These are phyloP conservation scores for Megamerina dolium DNA, from an alignment of 2,888 invertebrate genomes.

Conservation along the genomic window DNA sequence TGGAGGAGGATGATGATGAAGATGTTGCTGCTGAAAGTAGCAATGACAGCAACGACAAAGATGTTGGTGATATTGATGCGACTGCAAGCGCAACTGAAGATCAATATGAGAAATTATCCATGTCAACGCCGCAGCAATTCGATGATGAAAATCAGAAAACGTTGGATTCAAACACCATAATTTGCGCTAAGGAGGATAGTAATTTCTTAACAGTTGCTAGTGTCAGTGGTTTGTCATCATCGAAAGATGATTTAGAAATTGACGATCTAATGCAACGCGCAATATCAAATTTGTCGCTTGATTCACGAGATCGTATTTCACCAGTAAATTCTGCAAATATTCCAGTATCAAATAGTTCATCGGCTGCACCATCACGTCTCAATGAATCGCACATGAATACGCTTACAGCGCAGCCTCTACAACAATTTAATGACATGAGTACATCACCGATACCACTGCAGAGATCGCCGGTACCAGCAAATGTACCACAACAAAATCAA, in stretches of 20 bases:
- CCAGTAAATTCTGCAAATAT: constrained; percentile 32
- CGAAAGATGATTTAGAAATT: constrained; percentile 48
- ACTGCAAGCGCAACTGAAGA: constrained; percentile 23
- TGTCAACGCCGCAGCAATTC: constrained; percentile 33
- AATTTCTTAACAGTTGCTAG: constrained; percentile 36
- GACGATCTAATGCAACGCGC: constrained; percentile 49
- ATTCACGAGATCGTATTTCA: constrained; percentile 46
- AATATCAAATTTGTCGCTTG: constrained; percentile 48
- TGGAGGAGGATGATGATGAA: constrained; percentile 40
- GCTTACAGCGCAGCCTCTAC: constrained; percentile 28
- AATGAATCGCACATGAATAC: constrained; percentile 18
- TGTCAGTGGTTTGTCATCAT: constrained; percentile 24
- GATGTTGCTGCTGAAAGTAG: constrained; percentile 43
- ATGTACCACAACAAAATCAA: constrained; percentile 10
- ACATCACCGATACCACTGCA: constrained; percentile 48
- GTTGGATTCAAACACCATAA: constrained; percentile 13
- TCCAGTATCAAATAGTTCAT: constrained; percentile 5
- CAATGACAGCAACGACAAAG: constrained; percentile 42
- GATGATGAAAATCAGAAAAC: constrained; percentile 19
- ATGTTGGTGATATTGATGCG: constrained; percentile 27
- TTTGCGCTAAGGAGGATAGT: constrained; percentile 30
- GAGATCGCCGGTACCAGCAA: constrained; percentile 34
- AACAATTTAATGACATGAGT: constrained; percentile 48
- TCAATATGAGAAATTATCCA: constrained; percentile 37
- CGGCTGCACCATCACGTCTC: constrained; percentile 18